Conservation (phyloP, 1,140 invertebrate genomes). For the Drosophila parvula region DNA sequence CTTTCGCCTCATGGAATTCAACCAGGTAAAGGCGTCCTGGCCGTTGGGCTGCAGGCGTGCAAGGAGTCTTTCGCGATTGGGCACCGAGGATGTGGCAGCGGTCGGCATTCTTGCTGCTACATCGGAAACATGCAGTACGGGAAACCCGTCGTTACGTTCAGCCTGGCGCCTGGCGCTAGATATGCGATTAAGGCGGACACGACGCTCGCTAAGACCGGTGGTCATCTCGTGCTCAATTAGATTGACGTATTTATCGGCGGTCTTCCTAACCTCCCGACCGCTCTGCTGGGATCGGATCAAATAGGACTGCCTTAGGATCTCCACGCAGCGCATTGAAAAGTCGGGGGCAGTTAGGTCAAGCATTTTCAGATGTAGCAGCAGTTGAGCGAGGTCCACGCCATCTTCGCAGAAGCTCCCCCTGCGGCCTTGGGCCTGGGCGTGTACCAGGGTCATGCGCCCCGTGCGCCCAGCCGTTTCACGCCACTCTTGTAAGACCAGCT, state of each 20-base stretch:
- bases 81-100: not conserved
- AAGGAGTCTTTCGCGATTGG: not conserved
- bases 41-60: not conserved
- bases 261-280: not conserved
- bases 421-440: not conserved
- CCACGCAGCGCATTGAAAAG: not conserved
- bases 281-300: not conserved
- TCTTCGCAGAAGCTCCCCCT: not conserved
- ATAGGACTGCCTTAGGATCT: conserved; percentile 1
- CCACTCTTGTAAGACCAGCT: not conserved
- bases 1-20: too few species aligned
- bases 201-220: not conserved
- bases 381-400: not conserved
- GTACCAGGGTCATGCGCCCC: too few species aligned
- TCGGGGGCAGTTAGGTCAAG: not conserved
- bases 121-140: not conserved
- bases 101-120: too few species aligned
- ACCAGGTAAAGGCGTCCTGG: not conserved
- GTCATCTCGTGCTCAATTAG: conserved; percentile 6
- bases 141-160: not conserved
- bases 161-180: not conserved
- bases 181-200: not conserved
- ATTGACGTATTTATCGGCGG: not conserved
- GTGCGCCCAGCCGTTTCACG: not conserved
- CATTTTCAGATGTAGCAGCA: not conserved